phyloP scores from a whole-genome alignment of 2,797 vertebrate species.

The Eremophila alpestris region DNA sequence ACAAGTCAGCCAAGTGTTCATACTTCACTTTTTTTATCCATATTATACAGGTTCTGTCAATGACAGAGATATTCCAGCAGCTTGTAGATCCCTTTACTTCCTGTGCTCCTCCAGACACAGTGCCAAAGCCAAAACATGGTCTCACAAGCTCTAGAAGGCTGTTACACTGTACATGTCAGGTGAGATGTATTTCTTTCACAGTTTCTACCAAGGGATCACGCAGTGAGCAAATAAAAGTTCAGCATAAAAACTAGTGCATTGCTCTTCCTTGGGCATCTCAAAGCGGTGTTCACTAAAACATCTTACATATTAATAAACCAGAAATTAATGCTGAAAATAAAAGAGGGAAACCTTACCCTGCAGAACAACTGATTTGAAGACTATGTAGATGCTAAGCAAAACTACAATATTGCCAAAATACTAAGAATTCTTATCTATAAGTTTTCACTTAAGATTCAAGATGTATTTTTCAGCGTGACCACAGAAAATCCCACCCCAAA shows the following conservation, averaged over 20 bases:
- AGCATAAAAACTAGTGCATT: background rate
- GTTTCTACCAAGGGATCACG: background rate
- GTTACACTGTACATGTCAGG: accelerated
- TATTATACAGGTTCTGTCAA: background rate
- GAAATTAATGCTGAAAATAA: background rate
- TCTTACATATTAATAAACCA: background rate
- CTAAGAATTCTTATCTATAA: background rate
- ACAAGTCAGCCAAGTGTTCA: background rate
- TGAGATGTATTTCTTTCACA: background rate
- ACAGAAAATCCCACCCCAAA: background rate
- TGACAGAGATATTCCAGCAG: background rate
- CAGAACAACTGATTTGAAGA: background rate
- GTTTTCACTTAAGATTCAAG: background rate
- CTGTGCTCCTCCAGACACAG: background rate
- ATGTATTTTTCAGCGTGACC: background rate
- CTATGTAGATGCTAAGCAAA: accelerated
- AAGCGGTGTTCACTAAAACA: background rate
- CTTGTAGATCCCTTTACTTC: background rate
- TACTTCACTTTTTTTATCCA: background rate
- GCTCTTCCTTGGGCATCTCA: background rate
- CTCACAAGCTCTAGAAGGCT: background rate
- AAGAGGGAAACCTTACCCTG: background rate
- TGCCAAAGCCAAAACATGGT: background rate
- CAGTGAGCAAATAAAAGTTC: background rate
- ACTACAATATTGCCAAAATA: background rate